phyloP scores from a whole-genome alignment of 23 tunicate genomes.

The Ascidia mentula region DNA sequence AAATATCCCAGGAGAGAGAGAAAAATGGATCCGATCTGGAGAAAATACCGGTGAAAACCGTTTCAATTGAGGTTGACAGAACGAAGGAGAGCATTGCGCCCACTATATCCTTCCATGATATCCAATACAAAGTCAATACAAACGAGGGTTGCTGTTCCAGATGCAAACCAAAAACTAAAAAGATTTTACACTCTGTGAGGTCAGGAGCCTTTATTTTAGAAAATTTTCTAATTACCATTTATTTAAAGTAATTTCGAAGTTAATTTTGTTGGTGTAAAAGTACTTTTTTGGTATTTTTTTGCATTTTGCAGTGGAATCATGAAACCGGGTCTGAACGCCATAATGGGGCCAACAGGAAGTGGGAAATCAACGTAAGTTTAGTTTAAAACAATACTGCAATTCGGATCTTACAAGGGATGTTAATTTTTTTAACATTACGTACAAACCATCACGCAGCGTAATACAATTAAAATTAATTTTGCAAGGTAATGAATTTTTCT shows the following conservation, averaged over 20 bases:
- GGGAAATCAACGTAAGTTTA: constrained; percentile 78
- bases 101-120: constrained; percentile 67
- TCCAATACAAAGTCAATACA: constrained; percentile 44
- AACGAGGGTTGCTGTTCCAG: constrained; percentile 42
- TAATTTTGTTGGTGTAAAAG: background rate
- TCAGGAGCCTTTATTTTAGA: background rate
- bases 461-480: too few relatives aligned
- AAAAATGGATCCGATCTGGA: too few relatives aligned
- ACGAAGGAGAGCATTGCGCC: too few relatives aligned
- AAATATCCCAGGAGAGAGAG: too few relatives aligned
- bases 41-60: too few relatives aligned
- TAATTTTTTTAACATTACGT: too few relatives aligned
- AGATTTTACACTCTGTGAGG: constrained; percentile 53
- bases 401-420: too few relatives aligned
- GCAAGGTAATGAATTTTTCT: too few relatives aligned
- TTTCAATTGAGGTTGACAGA: too few relatives aligned
- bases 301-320: constrained; percentile 37
- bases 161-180: constrained; percentile 42
- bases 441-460: too few relatives aligned
- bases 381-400: too few relatives aligned
- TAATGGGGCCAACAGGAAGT: constrained; percentile 95
- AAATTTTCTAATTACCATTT: background rate
- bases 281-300: background rate
- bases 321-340: constrained; percentile 52
- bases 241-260: background rate